Evolutionary conservation across 2,888 invertebrate species (phyloP), one percentile per base, ranked within the genome.

Genomic region (Branchellion lobata): DNA sequence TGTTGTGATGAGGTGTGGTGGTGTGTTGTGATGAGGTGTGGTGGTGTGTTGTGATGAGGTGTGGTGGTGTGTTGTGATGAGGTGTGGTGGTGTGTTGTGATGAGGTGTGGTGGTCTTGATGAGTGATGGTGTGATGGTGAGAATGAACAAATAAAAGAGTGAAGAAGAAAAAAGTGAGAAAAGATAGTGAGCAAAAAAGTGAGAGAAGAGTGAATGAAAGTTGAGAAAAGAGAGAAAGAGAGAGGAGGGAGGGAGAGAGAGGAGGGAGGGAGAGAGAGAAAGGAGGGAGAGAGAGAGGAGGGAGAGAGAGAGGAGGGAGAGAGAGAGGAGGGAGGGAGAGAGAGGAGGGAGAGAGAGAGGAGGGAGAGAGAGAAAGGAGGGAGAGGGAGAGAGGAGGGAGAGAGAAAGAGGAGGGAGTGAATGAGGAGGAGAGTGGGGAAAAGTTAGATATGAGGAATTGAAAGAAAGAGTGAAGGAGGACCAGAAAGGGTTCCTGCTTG

Each of bases 401-500:
- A 51, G 51, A 51, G 51, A 51, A 18, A 51, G 51, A 11, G 21
- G 51, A 51, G 11, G n/a, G n/a, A n/a, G n/a, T n/a, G n/a, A n/a
- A n/a, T n/a, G n/a, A n/a, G n/a, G n/a, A n/a, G n/a, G n/a, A 51
- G 51, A 11, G 11, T 18, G 51, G 51, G 14, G n/a, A 31, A 29
- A 1, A 69, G 21, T 29, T 8, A 2, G 1, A 24, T 3, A 8
- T 69, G 3, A 29, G 1, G 2, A 8, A 31, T 29, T 24, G 3
- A 21, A 69, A 31, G 1, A 29, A 69, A 8, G 33, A 31, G 24
- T 57, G 61, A n/a, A 57, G 5, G n/a, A 36, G 24, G 65, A 88
- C 87, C 84, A 95, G 89, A 87, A 94, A 92, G 31, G 91, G 90
- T 84, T 96, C 94, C 18, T 90, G 88, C 40, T 92, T 92, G 87